phyloP scores from a whole-genome alignment of 92 coral and sea anemone species.

The Palythoa caribaeorum region DNA sequence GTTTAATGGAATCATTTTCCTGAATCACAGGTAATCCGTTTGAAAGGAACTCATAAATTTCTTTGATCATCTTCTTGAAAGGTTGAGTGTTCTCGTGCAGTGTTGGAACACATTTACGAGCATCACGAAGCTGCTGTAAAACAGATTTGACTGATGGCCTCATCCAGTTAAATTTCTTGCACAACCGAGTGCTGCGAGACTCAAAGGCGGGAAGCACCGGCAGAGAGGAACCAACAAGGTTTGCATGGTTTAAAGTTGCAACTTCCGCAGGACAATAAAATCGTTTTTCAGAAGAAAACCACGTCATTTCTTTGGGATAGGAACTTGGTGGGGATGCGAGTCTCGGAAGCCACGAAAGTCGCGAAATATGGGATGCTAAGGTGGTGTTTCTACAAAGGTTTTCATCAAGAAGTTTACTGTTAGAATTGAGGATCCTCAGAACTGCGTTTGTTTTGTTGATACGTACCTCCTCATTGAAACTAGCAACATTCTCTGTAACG shows the following conservation, averaged over 20 bases:
- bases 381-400: neutral
- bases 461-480: slow-evolving; percentile 7
- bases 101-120: neutral
- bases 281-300: slow-evolving; percentile 20
- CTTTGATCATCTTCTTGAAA: slow-evolving; percentile 22
- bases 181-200: slow-evolving; percentile 31
- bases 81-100: neutral
- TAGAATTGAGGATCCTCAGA: slow-evolving; percentile 30
- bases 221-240: slow-evolving; percentile 50
- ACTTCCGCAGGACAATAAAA: slow-evolving; percentile 43
- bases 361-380: slow-evolving; percentile 6
- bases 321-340: slow-evolving; percentile 11
- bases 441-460: slow-evolving; percentile 40
- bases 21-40: neutral
- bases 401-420: slow-evolving; percentile 5
- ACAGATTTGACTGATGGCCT: slow-evolving; percentile 57
- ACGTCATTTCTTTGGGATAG: slow-evolving; percentile 46
- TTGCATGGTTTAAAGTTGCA: slow-evolving; percentile 16
- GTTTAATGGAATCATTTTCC: neutral
- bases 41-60: slow-evolving; percentile 57
- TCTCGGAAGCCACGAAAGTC: slow-evolving; percentile 52
- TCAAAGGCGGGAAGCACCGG: slow-evolving; percentile 37
- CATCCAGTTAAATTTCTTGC: slow-evolving; percentile 70
- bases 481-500: slow-evolving; percentile 14
- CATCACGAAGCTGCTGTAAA: slow-evolving; percentile 59